These are phyloP conservation scores for Achatina immaculata DNA, from an alignment of 1,140 invertebrate genomes.

Conservation along the genomic window DNA sequence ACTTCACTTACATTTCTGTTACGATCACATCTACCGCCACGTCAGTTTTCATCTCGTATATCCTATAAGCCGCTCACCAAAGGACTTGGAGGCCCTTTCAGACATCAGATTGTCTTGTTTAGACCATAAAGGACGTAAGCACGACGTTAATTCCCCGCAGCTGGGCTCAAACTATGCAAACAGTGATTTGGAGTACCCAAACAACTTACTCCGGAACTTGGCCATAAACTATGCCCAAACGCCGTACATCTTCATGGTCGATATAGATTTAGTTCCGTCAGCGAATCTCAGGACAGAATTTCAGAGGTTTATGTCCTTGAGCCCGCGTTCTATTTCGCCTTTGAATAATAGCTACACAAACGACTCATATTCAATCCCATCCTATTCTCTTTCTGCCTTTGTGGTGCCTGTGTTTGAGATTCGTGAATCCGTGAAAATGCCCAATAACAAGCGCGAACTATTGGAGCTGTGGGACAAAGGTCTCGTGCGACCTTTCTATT, in stretches of 20 bases:
- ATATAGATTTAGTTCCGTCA: slow-evolving; percentile 76
- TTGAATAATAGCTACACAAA: neutral
- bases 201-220: slow-evolving; percentile 76
- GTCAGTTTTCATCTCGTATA: slow-evolving; percentile 81
- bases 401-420: slow-evolving; percentile 94
- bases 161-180: slow-evolving; percentile 67
- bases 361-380: neutral
- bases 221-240: slow-evolving; percentile 72
- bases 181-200: slow-evolving; percentile 72
- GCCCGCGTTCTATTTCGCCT: neutral
- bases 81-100: slow-evolving; percentile 12
- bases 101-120: slow-evolving; percentile 28
- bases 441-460: slow-evolving; percentile 83
- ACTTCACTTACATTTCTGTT: slow-evolving; percentile 82
- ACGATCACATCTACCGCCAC: slow-evolving; percentile 78
- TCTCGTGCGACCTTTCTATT: slow-evolving; percentile 89
- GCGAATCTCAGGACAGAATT: slow-evolving; percentile 71
- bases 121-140: neutral
- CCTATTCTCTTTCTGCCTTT: slow-evolving; percentile 80
- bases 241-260: slow-evolving; percentile 74
- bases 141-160: neutral
- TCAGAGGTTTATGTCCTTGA: slow-evolving; percentile 50
- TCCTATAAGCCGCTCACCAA: slow-evolving; percentile 71
- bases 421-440: slow-evolving; percentile 78
- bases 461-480: slow-evolving; percentile 81